phyloP scores from a whole-genome alignment of 2,113 vertebrate species.

The Pardalotus punctatus region DNA sequence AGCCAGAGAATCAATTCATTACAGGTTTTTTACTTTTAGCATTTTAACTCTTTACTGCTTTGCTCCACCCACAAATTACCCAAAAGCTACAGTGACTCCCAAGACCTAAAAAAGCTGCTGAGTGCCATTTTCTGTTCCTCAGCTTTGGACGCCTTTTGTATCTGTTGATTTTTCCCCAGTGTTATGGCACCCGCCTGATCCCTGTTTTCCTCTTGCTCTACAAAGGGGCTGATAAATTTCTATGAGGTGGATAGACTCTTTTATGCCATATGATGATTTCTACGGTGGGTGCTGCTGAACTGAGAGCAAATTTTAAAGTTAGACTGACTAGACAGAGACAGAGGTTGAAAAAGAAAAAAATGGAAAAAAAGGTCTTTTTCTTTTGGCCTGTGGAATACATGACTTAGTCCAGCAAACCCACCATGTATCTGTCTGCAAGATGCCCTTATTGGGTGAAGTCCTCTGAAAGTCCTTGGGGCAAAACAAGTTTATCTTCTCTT shows the following conservation, averaged over 20 bases:
- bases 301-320: conserved; percentile 20
- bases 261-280: background rate
- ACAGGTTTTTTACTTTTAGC: background rate
- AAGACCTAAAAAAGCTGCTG: background rate
- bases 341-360: background rate
- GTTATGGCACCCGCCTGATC: background rate
- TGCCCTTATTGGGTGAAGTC: background rate
- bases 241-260: background rate
- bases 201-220: background rate
- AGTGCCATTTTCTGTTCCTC: background rate
- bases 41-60: background rate
- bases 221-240: background rate
- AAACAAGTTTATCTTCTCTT: background rate
- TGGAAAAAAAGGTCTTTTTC: background rate
- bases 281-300: background rate
- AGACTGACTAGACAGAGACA: background rate
- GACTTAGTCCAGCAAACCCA: background rate
- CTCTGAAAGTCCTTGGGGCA: background rate
- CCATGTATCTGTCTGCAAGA: background rate
- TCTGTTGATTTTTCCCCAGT: background rate
- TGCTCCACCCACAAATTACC: background rate
- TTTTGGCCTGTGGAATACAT: background rate
- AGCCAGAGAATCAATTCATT: background rate
- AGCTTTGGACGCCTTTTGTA: background rate
- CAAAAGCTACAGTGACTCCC: background rate